Evolutionary conservation across 2,797 vertebrate genomes (phyloP).

Genomic region (Saxicola maurus): DNA sequence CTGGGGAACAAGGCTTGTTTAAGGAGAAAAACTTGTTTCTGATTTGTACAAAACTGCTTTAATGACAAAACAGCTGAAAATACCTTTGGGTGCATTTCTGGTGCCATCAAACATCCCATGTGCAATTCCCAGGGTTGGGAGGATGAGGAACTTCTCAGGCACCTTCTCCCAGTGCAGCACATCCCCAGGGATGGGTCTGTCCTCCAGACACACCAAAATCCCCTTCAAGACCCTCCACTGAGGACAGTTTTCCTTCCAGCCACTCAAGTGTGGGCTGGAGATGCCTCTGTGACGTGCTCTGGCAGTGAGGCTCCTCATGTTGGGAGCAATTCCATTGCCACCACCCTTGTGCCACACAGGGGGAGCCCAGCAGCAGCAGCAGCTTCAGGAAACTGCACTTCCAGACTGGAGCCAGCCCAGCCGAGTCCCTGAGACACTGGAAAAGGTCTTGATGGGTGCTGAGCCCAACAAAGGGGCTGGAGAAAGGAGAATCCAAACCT

Average conservation of each 20-base stretch:
- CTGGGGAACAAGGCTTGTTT: rapidly evolving
- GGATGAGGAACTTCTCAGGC: not conserved
- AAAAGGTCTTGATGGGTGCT: rapidly evolving
- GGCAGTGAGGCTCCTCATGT: not conserved
- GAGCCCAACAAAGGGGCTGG: rapidly evolving
- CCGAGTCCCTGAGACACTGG: not conserved
- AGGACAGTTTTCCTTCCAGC: not conserved
- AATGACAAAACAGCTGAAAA: conserved; percentile 15
- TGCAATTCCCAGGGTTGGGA: not conserved
- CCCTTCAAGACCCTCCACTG: not conserved
- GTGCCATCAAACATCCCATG: not conserved
- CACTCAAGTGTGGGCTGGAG: rapidly evolving
- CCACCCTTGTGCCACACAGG: not conserved
- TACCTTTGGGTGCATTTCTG: not conserved
- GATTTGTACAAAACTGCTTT: conserved; percentile 51
- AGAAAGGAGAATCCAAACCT: not conserved
- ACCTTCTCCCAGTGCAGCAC: not conserved
- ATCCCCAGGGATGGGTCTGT: not conserved
- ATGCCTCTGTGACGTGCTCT: not conserved
- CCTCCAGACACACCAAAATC: rapidly evolving
- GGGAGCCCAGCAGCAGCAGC: not conserved
- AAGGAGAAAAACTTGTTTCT: not conserved
- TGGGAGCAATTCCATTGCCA: not conserved
- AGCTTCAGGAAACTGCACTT: not conserved
- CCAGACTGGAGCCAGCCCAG: not conserved